phyloP scores from a whole-genome alignment of 1,140 invertebrate species.

The Bactericera cockerelli region DNA sequence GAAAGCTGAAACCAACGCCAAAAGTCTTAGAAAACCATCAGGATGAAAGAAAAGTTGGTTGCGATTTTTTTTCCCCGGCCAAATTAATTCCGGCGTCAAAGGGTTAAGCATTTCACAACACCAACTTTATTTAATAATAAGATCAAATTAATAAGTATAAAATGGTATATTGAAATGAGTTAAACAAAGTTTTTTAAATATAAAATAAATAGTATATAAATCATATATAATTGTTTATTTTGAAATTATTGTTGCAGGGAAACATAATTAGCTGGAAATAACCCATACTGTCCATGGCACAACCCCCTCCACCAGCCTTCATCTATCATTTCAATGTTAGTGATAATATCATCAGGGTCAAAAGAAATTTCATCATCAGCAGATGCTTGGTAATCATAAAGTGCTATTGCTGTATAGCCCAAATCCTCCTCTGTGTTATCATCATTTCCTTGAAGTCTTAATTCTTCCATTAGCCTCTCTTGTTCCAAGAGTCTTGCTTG shows the following conservation, averaged over 20 bases:
- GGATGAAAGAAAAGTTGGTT: too few species aligned
- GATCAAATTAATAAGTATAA: too few species aligned
- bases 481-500: constrained; percentile 26
- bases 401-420: constrained; percentile 55
- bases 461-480: constrained; percentile 19
- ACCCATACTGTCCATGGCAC: constrained; percentile 66
- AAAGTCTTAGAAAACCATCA: too few species aligned
- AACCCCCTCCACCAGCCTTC: constrained; percentile 90
- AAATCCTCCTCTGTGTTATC: constrained; percentile 32
- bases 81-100: too few species aligned
- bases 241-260: constrained; percentile 43
- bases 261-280: constrained; percentile 91
- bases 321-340: constrained; percentile 88
- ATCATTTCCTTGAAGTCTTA: constrained; percentile 25
- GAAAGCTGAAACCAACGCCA: too few species aligned
- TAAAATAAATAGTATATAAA: too few species aligned
- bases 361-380: constrained; percentile 91
- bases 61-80: too few species aligned
- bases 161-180: too few species aligned
- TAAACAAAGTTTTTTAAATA: too few species aligned
- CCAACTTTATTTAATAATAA: too few species aligned
- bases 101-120: too few species aligned
- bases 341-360: constrained; percentile 86
- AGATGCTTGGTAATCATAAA: constrained; percentile 85
- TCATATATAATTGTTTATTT: too few species aligned